These are phyloP conservation scores for Datnioides undecimradiatus DNA, from an alignment of 2,113 vertebrate species.

Conservation along the genomic window DNA sequence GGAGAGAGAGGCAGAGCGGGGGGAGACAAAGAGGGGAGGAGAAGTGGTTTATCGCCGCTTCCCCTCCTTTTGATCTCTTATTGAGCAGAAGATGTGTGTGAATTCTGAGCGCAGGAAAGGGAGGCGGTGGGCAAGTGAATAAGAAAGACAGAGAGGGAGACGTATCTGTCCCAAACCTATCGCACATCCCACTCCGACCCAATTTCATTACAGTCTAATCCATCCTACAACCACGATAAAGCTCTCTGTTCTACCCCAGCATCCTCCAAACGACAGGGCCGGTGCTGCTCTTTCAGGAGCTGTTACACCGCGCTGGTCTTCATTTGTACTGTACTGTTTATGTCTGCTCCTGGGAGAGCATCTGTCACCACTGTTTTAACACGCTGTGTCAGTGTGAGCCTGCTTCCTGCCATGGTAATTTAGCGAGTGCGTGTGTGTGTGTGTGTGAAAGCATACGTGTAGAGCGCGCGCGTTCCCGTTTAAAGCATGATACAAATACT, in stretches of 20 bases:
- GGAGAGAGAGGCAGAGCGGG: constrained; percentile 11
- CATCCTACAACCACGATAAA: constrained; percentile 9
- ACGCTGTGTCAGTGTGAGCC: constrained; percentile 53
- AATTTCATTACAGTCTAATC: constrained; percentile 55
- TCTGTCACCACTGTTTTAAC: constrained; percentile 53
- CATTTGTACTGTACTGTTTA: constrained; percentile 22
- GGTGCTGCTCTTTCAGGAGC: constrained; percentile 36
- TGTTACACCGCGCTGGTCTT: constrained; percentile 50
- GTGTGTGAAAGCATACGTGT: constrained; percentile 29
- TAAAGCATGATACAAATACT: constrained; percentile 16
- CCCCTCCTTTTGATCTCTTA: constrained; percentile 62
- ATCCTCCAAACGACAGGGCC: constrained; percentile 2
- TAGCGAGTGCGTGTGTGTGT: constrained; percentile 2
- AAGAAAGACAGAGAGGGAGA: constrained; percentile 24
- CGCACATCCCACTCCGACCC: constrained; percentile 38
- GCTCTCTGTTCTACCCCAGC: constrained; percentile 4
- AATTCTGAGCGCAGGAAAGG: constrained; percentile 11
- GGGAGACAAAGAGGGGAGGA: constrained; percentile 50
- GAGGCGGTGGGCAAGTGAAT: constrained; percentile 19
- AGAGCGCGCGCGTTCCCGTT: not conserved
- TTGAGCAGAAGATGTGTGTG: constrained; percentile 35
- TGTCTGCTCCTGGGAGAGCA: constrained; percentile 48
- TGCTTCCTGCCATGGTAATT: constrained; percentile 53
- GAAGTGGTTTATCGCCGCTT: constrained; percentile 65
- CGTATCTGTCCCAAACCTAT: constrained; percentile 18